Evolutionary conservation across 2,888 invertebrate species (phyloP).

Genomic region (Mimas tiliae): DNA sequence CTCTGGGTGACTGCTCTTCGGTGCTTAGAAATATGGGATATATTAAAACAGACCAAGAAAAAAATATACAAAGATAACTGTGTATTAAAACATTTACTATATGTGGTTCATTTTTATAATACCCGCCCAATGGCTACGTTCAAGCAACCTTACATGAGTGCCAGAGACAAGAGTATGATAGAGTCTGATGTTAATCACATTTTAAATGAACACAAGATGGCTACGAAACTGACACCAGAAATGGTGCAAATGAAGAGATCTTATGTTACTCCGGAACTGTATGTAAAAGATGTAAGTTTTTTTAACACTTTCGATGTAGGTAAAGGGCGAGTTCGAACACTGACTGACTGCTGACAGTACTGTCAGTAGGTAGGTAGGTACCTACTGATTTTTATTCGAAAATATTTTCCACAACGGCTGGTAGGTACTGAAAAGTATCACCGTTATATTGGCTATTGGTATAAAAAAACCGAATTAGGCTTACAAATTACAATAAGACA

Average conservation of each 20-base stretch:
- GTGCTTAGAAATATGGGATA: slow-evolving; percentile 70
- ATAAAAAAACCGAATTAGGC: too few species aligned
- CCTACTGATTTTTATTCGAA: too few species aligned
- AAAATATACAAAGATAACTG: slow-evolving; percentile 52
- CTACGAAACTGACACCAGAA: slow-evolving; percentile 36
- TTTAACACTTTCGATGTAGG: background rate
- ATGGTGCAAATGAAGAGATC: slow-evolving; percentile 46
- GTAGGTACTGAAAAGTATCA: too few species aligned
- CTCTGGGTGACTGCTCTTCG: slow-evolving; percentile 64
- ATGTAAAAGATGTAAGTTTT: slow-evolving; percentile 41
- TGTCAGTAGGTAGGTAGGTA: too few species aligned
- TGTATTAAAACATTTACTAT: slow-evolving; percentile 59
- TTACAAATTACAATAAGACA: too few species aligned
- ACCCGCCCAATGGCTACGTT: slow-evolving; percentile 36
- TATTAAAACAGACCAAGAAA: slow-evolving; percentile 53
- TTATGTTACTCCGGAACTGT: slow-evolving; percentile 63
- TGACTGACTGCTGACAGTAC: too few species aligned
- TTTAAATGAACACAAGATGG: slow-evolving; percentile 50
- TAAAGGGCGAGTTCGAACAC: too few species aligned
- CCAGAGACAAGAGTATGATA: slow-evolving; percentile 55
- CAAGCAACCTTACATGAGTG: slow-evolving; percentile 40
- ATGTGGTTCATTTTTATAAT: slow-evolving; percentile 60
- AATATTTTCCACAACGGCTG: too few species aligned
- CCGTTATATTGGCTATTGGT: too few species aligned
- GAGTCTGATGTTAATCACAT: slow-evolving; percentile 53